Conservation (phyloP, 2,888 invertebrate species). For the Cephus runcator region DNA sequence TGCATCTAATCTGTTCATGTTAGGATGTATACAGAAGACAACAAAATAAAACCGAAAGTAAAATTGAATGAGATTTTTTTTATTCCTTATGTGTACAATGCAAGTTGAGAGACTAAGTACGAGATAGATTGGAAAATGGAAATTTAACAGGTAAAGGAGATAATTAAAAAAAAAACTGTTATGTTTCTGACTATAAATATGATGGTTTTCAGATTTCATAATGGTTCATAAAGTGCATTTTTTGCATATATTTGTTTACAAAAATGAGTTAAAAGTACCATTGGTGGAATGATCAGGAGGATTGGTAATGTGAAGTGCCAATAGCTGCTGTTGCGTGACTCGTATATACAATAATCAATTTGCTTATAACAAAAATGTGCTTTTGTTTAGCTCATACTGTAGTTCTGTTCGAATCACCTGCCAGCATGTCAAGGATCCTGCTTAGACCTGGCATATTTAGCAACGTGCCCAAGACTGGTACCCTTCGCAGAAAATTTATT, state of each 20-base stretch:
- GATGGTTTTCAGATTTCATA: neutral
- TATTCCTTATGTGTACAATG: neutral
- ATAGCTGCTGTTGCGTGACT: neutral
- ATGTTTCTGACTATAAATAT: neutral
- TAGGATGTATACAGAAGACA: conserved; percentile 60
- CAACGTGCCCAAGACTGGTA: conserved; percentile 90
- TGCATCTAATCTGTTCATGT: conserved; percentile 64
- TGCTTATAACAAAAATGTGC: neutral
- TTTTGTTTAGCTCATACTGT: conserved; percentile 74
- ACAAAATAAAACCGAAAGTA: conserved; percentile 51
- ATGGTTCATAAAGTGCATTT: neutral
- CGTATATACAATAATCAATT: neutral
- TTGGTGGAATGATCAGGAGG: neutral
- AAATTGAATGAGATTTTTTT: conserved; percentile 13
- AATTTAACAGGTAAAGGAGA: neutral
- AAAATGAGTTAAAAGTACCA: conserved; percentile 1
- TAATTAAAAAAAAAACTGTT: neutral
- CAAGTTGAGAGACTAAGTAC: neutral
- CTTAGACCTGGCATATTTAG: conserved; percentile 91
- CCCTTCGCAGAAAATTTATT: conserved; percentile 91
- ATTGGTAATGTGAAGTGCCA: neutral
- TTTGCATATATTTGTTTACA: neutral
- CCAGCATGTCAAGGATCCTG: conserved; percentile 83
- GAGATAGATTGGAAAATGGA: neutral
- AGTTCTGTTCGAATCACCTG: conserved; percentile 84